Evolutionary conservation across 2,888 invertebrate genomes (phyloP).

Genomic region (Drosophila yooni): DNA sequence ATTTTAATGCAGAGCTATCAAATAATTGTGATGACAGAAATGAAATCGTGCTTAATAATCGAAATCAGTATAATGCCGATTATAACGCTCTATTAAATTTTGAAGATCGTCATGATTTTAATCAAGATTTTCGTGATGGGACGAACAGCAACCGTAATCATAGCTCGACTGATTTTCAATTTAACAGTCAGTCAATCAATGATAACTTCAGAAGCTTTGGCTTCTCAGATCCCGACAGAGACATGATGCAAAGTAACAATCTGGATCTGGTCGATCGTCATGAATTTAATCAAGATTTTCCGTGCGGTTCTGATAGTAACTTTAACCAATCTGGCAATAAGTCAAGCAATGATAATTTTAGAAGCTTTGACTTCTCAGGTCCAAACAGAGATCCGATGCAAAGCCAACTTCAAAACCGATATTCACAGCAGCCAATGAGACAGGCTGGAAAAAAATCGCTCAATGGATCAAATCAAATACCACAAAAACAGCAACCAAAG

Average conservation of each 20-base stretch:
- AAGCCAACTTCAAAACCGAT: background rate
- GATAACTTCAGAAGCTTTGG: background rate
- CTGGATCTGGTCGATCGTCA: constrained; percentile 3
- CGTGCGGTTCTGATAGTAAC: background rate
- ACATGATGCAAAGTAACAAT: background rate
- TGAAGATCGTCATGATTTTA: constrained; percentile 4
- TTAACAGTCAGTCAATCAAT: background rate
- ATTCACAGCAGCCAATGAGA: background rate
- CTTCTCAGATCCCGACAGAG: background rate
- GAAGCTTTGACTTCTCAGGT: background rate
- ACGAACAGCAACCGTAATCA: background rate
- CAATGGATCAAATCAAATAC: background rate
- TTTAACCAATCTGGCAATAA: background rate
- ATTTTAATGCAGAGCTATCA: background rate
- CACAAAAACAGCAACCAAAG: background rate
- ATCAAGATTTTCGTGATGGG: constrained; percentile 9
- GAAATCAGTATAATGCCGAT: constrained; percentile 11
- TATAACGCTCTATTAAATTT: constrained; percentile 11
- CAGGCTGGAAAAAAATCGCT: background rate
- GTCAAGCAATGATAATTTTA: background rate
- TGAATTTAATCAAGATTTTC: constrained; percentile 13
- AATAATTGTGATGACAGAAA: background rate
- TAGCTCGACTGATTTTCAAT: background rate
- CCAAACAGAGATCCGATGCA: background rate
- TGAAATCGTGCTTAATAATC: background rate